A percentile compares a stretch with the other conserved stretches of the same genome.
These are phyloP conservation scores for Hydrotaea diabolus DNA, from an alignment of 2,888 invertebrate species.

Conservation along the genomic window DNA sequence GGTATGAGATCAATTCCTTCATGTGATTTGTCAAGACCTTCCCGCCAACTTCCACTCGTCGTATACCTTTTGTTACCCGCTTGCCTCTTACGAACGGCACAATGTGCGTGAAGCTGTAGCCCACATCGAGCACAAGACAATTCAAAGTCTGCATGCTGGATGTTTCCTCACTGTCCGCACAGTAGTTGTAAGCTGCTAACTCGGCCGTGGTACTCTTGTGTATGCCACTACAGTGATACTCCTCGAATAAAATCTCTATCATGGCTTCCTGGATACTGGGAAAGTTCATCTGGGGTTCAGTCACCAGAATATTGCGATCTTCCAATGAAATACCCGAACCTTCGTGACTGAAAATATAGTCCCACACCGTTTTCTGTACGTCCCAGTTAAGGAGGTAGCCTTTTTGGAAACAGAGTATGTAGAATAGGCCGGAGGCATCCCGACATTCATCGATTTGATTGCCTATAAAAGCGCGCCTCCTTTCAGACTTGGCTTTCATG, in stretches of 20 bases:
- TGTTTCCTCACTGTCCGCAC: constrained; percentile 80
- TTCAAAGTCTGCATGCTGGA: constrained; percentile 83
- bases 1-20: constrained; percentile 98
- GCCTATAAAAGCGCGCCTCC: constrained; percentile 95
- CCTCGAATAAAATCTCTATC: constrained; percentile 98
- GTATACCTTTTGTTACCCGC: constrained; percentile 86
- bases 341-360: constrained; percentile 94
- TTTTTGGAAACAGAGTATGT: constrained; percentile 95
- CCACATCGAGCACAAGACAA: constrained; percentile 94
- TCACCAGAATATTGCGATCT: constrained; percentile 91
- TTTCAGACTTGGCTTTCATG: constrained; percentile 98
- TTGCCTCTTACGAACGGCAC: constrained; percentile 93
- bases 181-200: constrained; percentile 86
- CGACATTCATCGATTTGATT: constrained; percentile 97
- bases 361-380: constrained; percentile 95
- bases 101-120: constrained; percentile 97
- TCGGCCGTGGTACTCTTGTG: constrained; percentile 90
- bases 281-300: constrained; percentile 97
- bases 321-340: constrained; percentile 89
- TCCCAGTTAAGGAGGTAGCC: constrained; percentile 98
- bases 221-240: constrained; percentile 94
- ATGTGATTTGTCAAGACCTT: constrained; percentile 98
- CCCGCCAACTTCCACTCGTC: constrained; percentile 96
- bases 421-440: constrained; percentile 94
- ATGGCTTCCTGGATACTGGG: constrained; percentile 94